phyloP scores from a whole-genome alignment of 2,888 invertebrate species.

The Campoplex capitator region DNA sequence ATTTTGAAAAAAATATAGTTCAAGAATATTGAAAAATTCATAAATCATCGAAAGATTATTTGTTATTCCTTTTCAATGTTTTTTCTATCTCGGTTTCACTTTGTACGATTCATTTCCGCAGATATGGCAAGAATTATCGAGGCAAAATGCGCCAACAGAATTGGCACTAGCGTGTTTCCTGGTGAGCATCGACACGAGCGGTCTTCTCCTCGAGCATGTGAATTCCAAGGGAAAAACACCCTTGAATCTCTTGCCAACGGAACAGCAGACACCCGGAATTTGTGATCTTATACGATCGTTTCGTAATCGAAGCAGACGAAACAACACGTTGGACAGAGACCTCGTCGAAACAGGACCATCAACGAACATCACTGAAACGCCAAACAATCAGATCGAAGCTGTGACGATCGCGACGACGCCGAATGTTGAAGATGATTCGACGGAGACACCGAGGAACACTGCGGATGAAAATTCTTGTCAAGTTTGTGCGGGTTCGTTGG shows the following conservation, averaged over 20 bases:
- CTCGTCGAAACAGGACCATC: slow-evolving; percentile 46
- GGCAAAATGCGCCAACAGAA: slow-evolving; percentile 79
- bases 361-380: slow-evolving; percentile 59
- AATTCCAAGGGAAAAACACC: slow-evolving; percentile 90
- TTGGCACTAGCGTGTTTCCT: slow-evolving; percentile 91
- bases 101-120: slow-evolving; percentile 66
- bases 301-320: slow-evolving; percentile 41
- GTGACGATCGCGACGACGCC: slow-evolving; percentile 30
- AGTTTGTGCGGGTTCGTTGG: slow-evolving; percentile 69
- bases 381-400: slow-evolving; percentile 55
- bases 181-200: slow-evolving; percentile 83
- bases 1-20: neutral
- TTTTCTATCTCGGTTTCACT: neutral
- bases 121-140: slow-evolving; percentile 84
- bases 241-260: slow-evolving; percentile 87
- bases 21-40: no score
- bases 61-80: neutral
- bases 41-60: no score
- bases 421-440: slow-evolving; percentile 62
- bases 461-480: slow-evolving; percentile 73
- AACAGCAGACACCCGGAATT: slow-evolving; percentile 84
- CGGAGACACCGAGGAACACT: slow-evolving; percentile 62
- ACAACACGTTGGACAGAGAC: slow-evolving; percentile 30
- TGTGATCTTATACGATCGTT: slow-evolving; percentile 86
- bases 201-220: slow-evolving; percentile 82